These are phyloP conservation scores for Phyllostomus discolor DNA, from an alignment of 2,113 vertebrate species.

Conservation along the genomic window DNA sequence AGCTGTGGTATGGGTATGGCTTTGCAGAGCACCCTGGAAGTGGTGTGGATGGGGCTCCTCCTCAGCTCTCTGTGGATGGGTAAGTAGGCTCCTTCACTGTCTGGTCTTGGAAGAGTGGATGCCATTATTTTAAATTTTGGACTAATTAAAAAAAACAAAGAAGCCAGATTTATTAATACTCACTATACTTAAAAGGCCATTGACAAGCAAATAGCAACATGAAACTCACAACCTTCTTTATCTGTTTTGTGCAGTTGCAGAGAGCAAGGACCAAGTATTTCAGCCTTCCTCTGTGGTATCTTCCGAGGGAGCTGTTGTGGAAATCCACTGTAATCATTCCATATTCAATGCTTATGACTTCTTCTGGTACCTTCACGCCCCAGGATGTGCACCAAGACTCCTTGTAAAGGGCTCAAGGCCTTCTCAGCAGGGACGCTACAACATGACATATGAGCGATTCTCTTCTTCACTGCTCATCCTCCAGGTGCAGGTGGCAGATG, in stretches of 20 bases:
- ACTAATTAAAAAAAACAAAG: neutral
- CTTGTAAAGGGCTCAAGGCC: neutral
- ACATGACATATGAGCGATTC: neutral
- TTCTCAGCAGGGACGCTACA: conserved; percentile 30
- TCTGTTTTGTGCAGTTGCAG: conserved; percentile 15
- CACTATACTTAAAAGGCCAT: neutral
- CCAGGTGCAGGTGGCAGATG: neutral
- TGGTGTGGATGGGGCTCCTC: neutral
- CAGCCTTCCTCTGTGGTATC: neutral
- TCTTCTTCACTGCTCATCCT: conserved; percentile 35
- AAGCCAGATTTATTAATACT: neutral
- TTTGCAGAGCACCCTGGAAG: neutral
- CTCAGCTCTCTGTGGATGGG: neutral
- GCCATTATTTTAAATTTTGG: neutral
- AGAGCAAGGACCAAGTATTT: conserved; percentile 37
- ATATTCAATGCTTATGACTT: neutral
- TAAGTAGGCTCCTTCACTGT: neutral
- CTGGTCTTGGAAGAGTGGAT: neutral
- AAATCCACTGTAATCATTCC: conserved; percentile 44
- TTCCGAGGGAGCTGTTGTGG: neutral
- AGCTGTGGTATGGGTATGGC: neutral
- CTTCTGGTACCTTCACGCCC: conserved; percentile 21
- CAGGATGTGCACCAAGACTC: neutral
- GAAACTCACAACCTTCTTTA: neutral
- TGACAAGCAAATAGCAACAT: neutral